phyloP scores from a whole-genome alignment of 2,888 invertebrate genomes.

The Tigriopus californicus region DNA sequence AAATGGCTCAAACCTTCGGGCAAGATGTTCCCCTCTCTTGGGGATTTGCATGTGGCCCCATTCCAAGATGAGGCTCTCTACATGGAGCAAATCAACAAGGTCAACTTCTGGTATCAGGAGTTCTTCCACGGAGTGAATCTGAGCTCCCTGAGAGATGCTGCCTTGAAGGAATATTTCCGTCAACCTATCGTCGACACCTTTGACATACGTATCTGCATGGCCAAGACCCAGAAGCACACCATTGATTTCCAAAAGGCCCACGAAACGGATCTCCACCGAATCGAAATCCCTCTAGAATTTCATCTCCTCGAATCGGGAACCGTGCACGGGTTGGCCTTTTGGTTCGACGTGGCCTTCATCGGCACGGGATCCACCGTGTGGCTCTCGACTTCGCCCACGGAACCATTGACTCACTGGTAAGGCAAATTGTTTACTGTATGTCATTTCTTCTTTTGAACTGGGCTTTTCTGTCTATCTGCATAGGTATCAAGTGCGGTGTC shows the following conservation, averaged over 20 bases:
- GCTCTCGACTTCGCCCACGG: constrained; percentile 93
- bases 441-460: neutral
- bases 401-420: constrained; percentile 87
- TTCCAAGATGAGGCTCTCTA: constrained; percentile 93
- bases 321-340: constrained; percentile 92
- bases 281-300: constrained; percentile 83
- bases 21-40: constrained; percentile 92
- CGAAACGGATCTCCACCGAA: constrained; percentile 10
- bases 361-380: constrained; percentile 77
- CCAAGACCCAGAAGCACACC: constrained; percentile 74
- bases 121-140: constrained; percentile 95
- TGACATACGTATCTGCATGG: constrained; percentile 89
- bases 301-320: constrained; percentile 77
- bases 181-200: constrained; percentile 98
- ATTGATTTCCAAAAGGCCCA: constrained; percentile 57
- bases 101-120: constrained; percentile 96
- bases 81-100: constrained; percentile 95
- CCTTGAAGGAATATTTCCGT: constrained; percentile 89
- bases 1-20: constrained; percentile 81
- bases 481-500: constrained; percentile 42
- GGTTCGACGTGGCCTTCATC: constrained; percentile 96
- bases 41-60: constrained; percentile 90
- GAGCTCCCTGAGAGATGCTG: constrained; percentile 70
- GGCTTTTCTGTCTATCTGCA: neutral
- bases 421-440: neutral